Evolutionary conservation across 2,888 invertebrate genomes (phyloP), one percentile per base, ranked within the genome.

Genomic region (Andrena haemorrhoa): DNA sequence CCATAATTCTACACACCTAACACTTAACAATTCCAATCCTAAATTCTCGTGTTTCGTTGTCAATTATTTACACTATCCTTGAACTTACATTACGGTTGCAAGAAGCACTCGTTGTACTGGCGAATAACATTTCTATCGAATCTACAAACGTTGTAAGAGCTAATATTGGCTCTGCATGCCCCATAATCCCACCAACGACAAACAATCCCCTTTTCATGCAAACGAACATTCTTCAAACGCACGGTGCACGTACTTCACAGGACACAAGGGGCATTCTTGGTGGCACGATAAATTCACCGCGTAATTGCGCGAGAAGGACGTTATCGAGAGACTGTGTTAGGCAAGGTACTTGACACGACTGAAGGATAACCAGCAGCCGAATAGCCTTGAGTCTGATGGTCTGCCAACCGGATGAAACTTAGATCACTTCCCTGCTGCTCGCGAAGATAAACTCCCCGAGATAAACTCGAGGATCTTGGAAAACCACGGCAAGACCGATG

Each of bases 401-500:
- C 78, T 82, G 84, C 82, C 78, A 84, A 68, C 78, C 82, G 88
- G 86, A 87, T 86, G 89, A 91, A 90, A 89, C 89, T 90, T 88
- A 86, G 88, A 90, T 89, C 87, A 83, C 89, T 89, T 88, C 84
- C 84, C 85, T 72, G 81, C 82, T 83, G 79, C 79, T 81, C 78
- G 76, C 75, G 85, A 89, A 89, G 90, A 90, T 90, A 86, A 89
- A 91, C 89, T 88, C 88, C 60, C 76, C 7, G 79, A 90, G 90
- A 91, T 91, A 90, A 89, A 89, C 89, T 89, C 73, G 87, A 84
- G 88, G 88, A 91, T 90, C 89, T 87, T 86, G 81, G 91, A 89
- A 89, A 90, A 92, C 88, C 91, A 81, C 89, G 88, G 84, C 83
- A 91, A 91, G 91, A 91, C 88, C 90, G 91, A 91, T 91, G 89